Evolutionary conservation across 2,888 invertebrate species (phyloP).

Genomic region (Lottia gigantea): DNA sequence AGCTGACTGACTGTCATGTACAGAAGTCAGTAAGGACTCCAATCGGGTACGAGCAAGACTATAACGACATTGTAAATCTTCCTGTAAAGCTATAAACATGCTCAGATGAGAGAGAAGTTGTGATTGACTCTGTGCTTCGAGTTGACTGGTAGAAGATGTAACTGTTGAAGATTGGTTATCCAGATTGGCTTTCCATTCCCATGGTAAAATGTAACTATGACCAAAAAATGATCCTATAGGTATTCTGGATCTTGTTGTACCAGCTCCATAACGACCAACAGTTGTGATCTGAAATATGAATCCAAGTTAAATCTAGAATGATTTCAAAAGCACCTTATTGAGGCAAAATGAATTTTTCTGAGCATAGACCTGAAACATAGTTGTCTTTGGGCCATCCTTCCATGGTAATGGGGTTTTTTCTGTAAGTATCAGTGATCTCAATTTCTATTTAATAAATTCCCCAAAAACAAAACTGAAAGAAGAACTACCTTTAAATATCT

Average conservation of each 20-base stretch:
- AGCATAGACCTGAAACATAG: too few species aligned
- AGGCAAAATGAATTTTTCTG: too few species aligned
- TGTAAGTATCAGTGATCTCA: too few species aligned
- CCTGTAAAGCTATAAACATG: conserved; percentile 78
- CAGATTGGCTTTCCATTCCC: conserved; percentile 66
- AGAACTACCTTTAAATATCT: conserved; percentile 83
- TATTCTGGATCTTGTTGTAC: conserved; percentile 88
- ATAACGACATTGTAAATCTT: conserved; percentile 83
- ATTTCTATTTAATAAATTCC: too few species aligned
- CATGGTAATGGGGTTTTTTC: too few species aligned
- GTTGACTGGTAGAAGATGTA: conserved; percentile 21
- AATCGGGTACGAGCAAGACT: conserved; percentile 87
- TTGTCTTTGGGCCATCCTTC: too few species aligned
- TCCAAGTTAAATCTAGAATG: conserved; percentile 11
- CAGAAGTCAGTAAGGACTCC: conserved; percentile 76
- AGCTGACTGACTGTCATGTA: conserved; percentile 54
- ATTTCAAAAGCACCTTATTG: too few species aligned
- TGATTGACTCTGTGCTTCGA: conserved; percentile 49
- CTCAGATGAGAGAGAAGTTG: conserved; percentile 70
- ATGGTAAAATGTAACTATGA: conserved; percentile 80
- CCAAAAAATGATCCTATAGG: conserved; percentile 95
- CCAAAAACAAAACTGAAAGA: background rate
- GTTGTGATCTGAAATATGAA: conserved; percentile 79
- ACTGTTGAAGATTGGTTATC: conserved; percentile 14
- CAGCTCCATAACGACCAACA: conserved; percentile 91